Conservation (phyloP, 2,888 invertebrate species). For the Agrotis clavis region DNA sequence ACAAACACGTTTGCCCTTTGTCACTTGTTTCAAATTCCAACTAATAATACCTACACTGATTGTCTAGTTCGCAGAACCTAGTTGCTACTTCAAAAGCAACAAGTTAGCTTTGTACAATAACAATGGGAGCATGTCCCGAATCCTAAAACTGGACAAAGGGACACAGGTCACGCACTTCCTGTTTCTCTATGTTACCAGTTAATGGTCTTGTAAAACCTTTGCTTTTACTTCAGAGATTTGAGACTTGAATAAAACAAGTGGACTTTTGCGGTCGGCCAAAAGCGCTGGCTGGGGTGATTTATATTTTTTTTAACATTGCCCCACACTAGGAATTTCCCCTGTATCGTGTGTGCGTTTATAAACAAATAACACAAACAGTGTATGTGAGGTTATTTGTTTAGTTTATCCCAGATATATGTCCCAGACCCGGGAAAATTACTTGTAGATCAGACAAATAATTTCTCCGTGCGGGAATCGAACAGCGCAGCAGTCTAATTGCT, state of each 20-base stretch:
- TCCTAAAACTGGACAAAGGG: constrained; percentile 44
- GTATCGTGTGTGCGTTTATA: too few relatives aligned
- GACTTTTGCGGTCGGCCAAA: too few relatives aligned
- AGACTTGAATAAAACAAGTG: not conserved
- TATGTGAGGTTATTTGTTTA: too few relatives aligned
- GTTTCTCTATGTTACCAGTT: constrained; percentile 28
- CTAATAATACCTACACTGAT: constrained; percentile 22
- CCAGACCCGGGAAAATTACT: too few relatives aligned
- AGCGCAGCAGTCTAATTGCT: too few relatives aligned
- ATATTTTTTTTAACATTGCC: too few relatives aligned
- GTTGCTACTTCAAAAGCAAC: constrained; percentile 50
- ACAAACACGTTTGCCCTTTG: constrained; percentile 2
- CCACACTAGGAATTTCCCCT: too few relatives aligned
- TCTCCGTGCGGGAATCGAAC: too few relatives aligned
- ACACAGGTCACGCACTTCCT: constrained; percentile 48
- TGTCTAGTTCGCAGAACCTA: constrained; percentile 49
- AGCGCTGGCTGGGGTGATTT: too few relatives aligned
- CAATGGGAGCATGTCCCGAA: constrained; percentile 58
- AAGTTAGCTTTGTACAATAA: constrained; percentile 57
- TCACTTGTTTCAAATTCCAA: constrained; percentile 24
- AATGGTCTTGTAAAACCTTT: constrained; percentile 19
- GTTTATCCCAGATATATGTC: too few relatives aligned
- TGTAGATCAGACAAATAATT: too few relatives aligned
- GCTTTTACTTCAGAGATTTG: not conserved
- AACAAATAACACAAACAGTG: too few relatives aligned